These are phyloP conservation scores for Pipistrellus pygmaeus DNA, from an alignment of 2,797 vertebrate species.

Conservation along the genomic window DNA sequence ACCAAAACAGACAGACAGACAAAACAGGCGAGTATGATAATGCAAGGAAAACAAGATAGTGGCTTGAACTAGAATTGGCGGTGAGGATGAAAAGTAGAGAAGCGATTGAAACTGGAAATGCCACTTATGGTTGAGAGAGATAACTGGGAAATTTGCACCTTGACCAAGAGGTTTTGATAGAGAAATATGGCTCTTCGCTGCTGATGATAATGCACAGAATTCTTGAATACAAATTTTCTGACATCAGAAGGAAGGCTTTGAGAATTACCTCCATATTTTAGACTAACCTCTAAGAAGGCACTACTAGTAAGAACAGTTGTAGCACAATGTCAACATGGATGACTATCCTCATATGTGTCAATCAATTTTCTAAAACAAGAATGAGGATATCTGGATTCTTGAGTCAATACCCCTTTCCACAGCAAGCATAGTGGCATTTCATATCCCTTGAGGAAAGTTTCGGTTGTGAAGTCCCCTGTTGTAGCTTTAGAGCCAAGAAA, in stretches of 20 bases:
- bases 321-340: neutral
- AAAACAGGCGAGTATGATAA: neutral
- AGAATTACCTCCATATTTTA: constrained; percentile 22
- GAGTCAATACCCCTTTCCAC: constrained; percentile 28
- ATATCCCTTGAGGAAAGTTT: constrained; percentile 58
- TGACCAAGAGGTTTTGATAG: neutral
- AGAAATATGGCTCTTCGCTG: neutral
- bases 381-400: constrained; percentile 48
- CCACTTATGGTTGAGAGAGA: neutral
- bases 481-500: constrained; percentile 79
- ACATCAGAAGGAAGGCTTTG: constrained; percentile 6
- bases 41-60: constrained; percentile 15
- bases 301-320: neutral
- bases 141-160: neutral
- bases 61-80: neutral
- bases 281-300: neutral
- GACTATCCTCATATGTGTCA: neutral
- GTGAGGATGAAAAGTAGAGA: neutral
- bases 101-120: neutral
- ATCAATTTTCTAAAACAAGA: constrained; percentile 53
- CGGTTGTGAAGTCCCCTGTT: constrained; percentile 21
- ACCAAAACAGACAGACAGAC: neutral
- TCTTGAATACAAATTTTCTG: constrained; percentile 10
- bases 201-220: constrained; percentile 15
- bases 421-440: constrained; percentile 65